Conservation (phyloP, 1,140 invertebrate genomes). For the Temnothorax curvispinosus region DNA sequence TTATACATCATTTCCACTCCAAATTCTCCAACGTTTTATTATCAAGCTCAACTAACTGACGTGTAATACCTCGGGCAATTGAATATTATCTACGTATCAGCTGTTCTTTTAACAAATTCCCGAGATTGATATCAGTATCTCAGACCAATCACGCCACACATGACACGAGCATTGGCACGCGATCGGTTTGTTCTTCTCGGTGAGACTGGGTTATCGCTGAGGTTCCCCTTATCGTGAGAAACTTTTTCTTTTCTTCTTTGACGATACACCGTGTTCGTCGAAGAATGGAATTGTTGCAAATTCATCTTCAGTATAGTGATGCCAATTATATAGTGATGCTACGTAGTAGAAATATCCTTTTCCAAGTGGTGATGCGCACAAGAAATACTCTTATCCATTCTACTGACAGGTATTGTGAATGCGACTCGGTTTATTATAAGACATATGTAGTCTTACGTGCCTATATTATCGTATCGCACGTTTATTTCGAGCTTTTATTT, state of each 20-base stretch:
- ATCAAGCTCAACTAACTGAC: not conserved
- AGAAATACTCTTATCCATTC: slow-evolving; percentile 62
- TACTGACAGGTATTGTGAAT: slow-evolving; percentile 73
- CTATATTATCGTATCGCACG: not conserved
- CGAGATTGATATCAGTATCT: slow-evolving; percentile 10
- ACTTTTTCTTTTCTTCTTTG: slow-evolving; percentile 46
- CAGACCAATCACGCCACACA: not conserved
- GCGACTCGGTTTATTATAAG: not conserved
- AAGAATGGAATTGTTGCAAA: slow-evolving; percentile 25
- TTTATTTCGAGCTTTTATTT: not conserved
- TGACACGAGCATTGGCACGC: not conserved
- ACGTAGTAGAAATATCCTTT: slow-evolving; percentile 69
- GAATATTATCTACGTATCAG: not conserved
- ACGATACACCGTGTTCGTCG: slow-evolving; percentile 43
- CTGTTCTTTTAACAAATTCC: not conserved
- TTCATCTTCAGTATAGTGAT: slow-evolving; percentile 59
- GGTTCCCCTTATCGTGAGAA: slow-evolving; percentile 67
- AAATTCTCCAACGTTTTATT: not conserved
- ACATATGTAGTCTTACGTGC: not conserved
- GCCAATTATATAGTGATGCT: slow-evolving; percentile 76
- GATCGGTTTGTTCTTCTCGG: slow-evolving; percentile 15
- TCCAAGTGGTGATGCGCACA: slow-evolving; percentile 66
- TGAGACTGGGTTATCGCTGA: slow-evolving; percentile 67
- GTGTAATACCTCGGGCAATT: too few species aligned
- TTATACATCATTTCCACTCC: not conserved